A percentile compares a stretch with the other conserved stretches of the same genome.
phyloP scores from a whole-genome alignment of 2,888 invertebrate genomes.

The Agonopterix subpropinquella region DNA sequence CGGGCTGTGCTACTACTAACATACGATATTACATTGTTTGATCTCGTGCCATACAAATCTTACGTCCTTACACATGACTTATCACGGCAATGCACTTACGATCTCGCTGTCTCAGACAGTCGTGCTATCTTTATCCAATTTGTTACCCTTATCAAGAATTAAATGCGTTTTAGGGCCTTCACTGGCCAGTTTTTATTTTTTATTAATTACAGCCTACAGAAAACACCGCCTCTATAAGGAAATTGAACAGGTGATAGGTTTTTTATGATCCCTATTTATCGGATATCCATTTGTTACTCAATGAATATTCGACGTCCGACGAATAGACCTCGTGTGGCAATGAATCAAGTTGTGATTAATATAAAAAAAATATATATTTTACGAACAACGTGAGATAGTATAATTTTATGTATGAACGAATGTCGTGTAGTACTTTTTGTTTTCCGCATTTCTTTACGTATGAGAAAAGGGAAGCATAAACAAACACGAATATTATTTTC shows the following conservation, averaged over 20 bases:
- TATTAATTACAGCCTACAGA: constrained; percentile 62
- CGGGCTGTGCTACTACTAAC: no score
- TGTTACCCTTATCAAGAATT: constrained; percentile 75
- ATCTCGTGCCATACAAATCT: constrained; percentile 25
- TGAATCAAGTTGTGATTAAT: constrained; percentile 23
- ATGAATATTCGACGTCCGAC: constrained; percentile 35
- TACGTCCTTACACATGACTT: constrained; percentile 46
- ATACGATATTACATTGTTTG: no score
- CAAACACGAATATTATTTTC: constrained; percentile 23
- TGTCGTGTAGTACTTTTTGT: constrained; percentile 2
- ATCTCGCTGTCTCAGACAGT: constrained; percentile 65
- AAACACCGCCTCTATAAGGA: constrained; percentile 37
- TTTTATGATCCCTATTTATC: constrained; percentile 64
- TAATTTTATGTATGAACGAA: constrained; percentile 4
- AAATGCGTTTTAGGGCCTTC: constrained; percentile 71
- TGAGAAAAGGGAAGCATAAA: constrained; percentile 14
- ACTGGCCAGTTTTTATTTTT: constrained; percentile 55
- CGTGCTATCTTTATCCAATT: constrained; percentile 73
- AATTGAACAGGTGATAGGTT: constrained; percentile 59
- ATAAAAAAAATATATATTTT: constrained; percentile 11
- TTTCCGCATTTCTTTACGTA: constrained; percentile 6
- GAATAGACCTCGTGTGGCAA: constrained; percentile 22
- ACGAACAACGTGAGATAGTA: neutral
- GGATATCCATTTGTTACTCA: constrained; percentile 54
- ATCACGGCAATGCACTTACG: constrained; percentile 73